phyloP scores from a whole-genome alignment of 2,113 vertebrate genomes.

The Forbesichthys agassizii region DNA sequence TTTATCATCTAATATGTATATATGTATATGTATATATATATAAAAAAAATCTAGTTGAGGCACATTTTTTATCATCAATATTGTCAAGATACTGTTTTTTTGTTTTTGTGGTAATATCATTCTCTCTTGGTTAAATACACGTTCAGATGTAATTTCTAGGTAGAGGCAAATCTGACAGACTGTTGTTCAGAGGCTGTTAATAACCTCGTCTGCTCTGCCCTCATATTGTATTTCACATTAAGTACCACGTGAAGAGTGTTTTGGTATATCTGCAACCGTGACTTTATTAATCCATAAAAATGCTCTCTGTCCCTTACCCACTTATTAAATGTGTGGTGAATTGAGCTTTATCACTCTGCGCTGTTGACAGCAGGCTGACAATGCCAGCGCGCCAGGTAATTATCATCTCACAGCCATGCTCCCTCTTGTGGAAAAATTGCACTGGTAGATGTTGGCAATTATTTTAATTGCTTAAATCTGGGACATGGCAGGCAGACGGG shows the following conservation, averaged over 20 bases:
- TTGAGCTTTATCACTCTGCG: neutral
- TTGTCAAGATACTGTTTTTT: too few relatives aligned
- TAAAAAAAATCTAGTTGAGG: too few relatives aligned
- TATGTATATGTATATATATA: too few relatives aligned
- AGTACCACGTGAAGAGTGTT: constrained; percentile 25
- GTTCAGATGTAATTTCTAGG: too few relatives aligned
- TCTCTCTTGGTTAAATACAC: too few relatives aligned
- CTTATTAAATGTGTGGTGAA: constrained; percentile 10
- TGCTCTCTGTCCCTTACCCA: neutral
- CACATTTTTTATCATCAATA: too few relatives aligned
- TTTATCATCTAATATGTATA: too few relatives aligned
- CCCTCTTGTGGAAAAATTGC: neutral
- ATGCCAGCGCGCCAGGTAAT: constrained; percentile 16
- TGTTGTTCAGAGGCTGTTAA: neutral
- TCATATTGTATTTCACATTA: constrained; percentile 3
- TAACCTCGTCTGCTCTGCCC: constrained; percentile 11
- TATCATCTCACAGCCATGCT: constrained; percentile 15
- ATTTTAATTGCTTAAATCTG: constrained; percentile 30
- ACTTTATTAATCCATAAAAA: neutral
- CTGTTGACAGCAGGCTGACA: neutral
- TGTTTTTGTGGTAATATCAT: too few relatives aligned
- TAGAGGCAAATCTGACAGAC: constrained; percentile 22
- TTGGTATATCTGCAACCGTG: neutral
- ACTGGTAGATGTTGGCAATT: constrained; percentile 6
- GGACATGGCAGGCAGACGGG: constrained; percentile 8